Evolutionary conservation across 2,797 vertebrate species (phyloP).

Genomic region (Streptopelia turtur): DNA sequence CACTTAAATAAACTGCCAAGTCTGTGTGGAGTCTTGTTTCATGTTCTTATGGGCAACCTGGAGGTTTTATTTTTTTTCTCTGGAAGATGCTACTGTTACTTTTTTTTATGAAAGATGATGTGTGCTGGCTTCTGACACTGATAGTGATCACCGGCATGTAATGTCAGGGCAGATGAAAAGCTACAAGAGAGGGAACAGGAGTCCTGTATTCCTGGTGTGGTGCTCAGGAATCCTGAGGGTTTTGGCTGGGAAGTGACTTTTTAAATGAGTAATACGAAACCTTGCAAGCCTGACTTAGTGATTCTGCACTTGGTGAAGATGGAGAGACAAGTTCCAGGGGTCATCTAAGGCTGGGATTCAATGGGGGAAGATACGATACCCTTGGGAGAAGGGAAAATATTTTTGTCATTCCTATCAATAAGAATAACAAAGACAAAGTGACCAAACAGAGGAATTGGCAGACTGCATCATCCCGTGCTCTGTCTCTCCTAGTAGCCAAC

Average conservation of each 20-base stretch:
- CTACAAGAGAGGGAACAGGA: neutral
- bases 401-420: neutral
- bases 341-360: neutral
- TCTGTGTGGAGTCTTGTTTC: neutral
- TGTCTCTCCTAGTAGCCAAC: neutral
- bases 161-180: neutral
- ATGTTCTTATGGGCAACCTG: neutral
- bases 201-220: neutral
- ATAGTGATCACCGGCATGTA: neutral
- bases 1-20: neutral
- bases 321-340: neutral
- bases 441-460: neutral
- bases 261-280: neutral
- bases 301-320: neutral
- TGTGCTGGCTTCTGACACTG: neutral
- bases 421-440: neutral
- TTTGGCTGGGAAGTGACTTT: neutral
- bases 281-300: neutral
- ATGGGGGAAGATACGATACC: neutral
- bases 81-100: neutral
- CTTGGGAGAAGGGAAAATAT: neutral
- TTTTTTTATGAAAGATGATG: neutral
- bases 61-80: neutral
- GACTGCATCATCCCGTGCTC: neutral
- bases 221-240: neutral